phyloP scores from a whole-genome alignment of 2,113 vertebrate species.

The Cercocebus atys region DNA sequence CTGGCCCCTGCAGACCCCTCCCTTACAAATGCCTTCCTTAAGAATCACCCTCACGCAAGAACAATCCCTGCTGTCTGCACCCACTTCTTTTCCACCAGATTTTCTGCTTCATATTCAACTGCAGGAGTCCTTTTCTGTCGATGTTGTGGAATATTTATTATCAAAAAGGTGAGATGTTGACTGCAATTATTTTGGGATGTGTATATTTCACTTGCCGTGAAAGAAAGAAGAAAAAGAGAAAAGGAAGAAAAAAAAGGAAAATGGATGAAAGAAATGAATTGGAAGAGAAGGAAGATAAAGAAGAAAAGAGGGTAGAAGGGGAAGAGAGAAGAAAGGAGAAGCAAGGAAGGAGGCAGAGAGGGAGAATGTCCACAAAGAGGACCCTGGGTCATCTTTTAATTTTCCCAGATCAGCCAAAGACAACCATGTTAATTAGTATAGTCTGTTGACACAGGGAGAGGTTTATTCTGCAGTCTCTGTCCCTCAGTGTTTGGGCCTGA shows the following conservation, averaged over 20 bases:
- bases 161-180: not conserved
- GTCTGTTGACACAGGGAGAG: not conserved
- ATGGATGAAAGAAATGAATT: not conserved
- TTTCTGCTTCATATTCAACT: not conserved
- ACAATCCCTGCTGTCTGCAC: rapidly evolving
- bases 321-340: not conserved
- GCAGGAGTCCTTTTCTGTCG: not conserved
- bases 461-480: not conserved
- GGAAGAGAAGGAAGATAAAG: not conserved
- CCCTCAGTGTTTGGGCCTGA: not conserved
- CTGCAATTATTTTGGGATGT: not conserved
- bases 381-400: not conserved
- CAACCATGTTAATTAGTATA: not conserved
- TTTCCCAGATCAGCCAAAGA: not conserved
- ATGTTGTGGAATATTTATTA: not conserved
- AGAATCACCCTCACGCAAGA: not conserved
- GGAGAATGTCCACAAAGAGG: no score
- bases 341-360: no score
- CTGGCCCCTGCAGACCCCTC: not conserved
- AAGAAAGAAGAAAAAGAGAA: not conserved
- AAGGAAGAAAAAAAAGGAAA: not conserved
- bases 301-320: not conserved
- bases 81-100: not conserved
- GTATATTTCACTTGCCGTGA: not conserved
- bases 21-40: not conserved